Evolutionary conservation across 1,140 invertebrate species (phyloP).

Genomic region (Muscidifurax raptorellus): DNA sequence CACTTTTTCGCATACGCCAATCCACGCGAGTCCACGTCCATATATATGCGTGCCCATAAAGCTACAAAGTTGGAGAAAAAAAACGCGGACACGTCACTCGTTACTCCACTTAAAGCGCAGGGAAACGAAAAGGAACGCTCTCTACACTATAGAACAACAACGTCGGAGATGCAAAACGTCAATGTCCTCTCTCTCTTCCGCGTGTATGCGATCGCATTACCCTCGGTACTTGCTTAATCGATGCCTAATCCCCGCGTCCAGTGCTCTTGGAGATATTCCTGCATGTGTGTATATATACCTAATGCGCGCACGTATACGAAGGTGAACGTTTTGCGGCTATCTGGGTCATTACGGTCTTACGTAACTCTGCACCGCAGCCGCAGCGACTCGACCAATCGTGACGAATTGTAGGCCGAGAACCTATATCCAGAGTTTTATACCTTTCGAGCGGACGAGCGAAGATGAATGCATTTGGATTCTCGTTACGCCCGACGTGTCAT

Average conservation of each 20-base stretch:
- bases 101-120: not conserved
- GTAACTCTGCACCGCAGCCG: conserved; percentile 21
- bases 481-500: too few species aligned
- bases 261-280: not conserved
- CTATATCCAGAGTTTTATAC: not conserved
- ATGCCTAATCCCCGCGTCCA: conserved; percentile 22
- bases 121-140: not conserved
- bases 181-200: not conserved
- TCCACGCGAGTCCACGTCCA: not conserved
- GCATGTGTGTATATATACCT: not conserved
- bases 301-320: not conserved
- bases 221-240: conserved; percentile 37
- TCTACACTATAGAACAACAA: not conserved
- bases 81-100: not conserved
- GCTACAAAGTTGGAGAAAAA: not conserved
- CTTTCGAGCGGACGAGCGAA: not conserved
- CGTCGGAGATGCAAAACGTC: not conserved
- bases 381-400: conserved; percentile 25
- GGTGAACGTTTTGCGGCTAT: conserved; percentile 49
- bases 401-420: conserved; percentile 41
- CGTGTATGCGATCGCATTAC: conserved; percentile 10
- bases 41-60: not conserved
- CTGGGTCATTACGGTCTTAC: conserved; percentile 43
- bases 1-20: not conserved
- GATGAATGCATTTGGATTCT: not conserved